Evolutionary conservation across 2,113 vertebrate genomes (phyloP), one percentile per base, ranked within the genome.

Genomic region (Neoarius graeffei): DNA sequence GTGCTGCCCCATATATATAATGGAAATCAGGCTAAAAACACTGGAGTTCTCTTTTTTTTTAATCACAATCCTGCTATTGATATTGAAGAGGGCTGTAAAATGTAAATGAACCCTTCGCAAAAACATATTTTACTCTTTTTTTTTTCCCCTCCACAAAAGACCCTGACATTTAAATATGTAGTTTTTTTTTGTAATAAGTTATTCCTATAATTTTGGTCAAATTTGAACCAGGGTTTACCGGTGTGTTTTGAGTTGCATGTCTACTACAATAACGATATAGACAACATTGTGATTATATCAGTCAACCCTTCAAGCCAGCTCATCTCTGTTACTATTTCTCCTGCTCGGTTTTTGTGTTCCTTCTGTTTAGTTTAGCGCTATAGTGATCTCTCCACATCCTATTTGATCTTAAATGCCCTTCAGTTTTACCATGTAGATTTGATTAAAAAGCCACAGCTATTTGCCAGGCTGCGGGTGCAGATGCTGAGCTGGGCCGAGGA

Each of bases 331-430:
- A 52, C 27, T 9, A 19, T 57, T 85, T 30, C 67, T 42, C 4
- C 35, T 0, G 4, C 56, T 74, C 54, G 25, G 69, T 23, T 85
- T 74, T 74, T 85, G 84, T 85, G 66, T 69, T 50, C 69, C 27
- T 74, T 85, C 84, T 85, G 84, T 85, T 85, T 85, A 60, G 27
- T 85, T 85, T 76, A 74, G 69, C 30, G 23, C 67, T 48, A 85
- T 74, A 73, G 84, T 74, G 69, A 74, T 85, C 54, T 74, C 30
- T 85, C 84, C 84, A 85, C 84, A 85, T 85, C 84, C 84, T 85
- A 73, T 87, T 87, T 64, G 79, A 81, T 59, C 66, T 60, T 73
- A 82, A 73, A 56, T 59, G 48, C 59, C 79, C 20, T 48, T 57
- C 79, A 27, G 79, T 27, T 89, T 81, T 42, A 56, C 74, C 67